A percentile compares a stretch with the other conserved stretches of the same genome.
Evolutionary conservation across 2,888 invertebrate genomes (phyloP).

Genomic region (Acleris laterana): DNA sequence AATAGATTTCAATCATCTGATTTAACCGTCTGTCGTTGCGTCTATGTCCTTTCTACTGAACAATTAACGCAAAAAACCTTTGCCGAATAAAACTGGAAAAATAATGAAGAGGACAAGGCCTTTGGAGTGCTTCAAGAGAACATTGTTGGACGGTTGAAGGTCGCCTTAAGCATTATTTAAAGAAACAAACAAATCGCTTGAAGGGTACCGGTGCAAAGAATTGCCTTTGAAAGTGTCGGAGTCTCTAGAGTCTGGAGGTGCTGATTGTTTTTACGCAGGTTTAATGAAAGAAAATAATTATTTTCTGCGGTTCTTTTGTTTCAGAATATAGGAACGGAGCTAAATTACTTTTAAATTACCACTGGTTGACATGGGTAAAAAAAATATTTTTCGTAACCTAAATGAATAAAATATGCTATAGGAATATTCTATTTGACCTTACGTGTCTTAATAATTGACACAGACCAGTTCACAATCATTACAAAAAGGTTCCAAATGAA

Average conservation of each 20-base stretch:
- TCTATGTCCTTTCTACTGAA: not conserved
- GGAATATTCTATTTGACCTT: too few species aligned
- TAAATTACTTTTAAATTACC: not conserved
- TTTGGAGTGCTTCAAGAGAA: constrained; percentile 18
- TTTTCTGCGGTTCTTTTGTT: not conserved
- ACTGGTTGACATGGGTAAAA: not conserved
- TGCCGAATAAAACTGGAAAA: constrained; percentile 4
- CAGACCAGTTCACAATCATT: too few species aligned
- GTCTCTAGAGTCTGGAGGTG: not conserved
- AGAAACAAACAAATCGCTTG: constrained; percentile 23
- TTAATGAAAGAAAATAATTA: constrained; percentile 9
- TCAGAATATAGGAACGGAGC: not conserved
- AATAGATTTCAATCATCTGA: too few species aligned
- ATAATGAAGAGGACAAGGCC: constrained; percentile 3
- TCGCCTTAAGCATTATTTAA: constrained; percentile 8
- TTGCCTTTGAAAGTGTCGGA: constrained; percentile 1
- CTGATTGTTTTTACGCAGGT: constrained; percentile 10
- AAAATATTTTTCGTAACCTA: too few species aligned
- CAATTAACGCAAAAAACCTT: constrained; percentile 3
- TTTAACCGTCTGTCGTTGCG: not conserved
- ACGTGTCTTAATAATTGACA: too few species aligned
- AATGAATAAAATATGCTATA: too few species aligned
- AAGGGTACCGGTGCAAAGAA: constrained; percentile 3
- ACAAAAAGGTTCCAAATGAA: not conserved
- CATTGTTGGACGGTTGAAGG: constrained; percentile 19